These are phyloP conservation scores for Ryuthela nishihirai DNA, from an alignment of 2,888 invertebrate genomes.

Conservation along the genomic window DNA sequence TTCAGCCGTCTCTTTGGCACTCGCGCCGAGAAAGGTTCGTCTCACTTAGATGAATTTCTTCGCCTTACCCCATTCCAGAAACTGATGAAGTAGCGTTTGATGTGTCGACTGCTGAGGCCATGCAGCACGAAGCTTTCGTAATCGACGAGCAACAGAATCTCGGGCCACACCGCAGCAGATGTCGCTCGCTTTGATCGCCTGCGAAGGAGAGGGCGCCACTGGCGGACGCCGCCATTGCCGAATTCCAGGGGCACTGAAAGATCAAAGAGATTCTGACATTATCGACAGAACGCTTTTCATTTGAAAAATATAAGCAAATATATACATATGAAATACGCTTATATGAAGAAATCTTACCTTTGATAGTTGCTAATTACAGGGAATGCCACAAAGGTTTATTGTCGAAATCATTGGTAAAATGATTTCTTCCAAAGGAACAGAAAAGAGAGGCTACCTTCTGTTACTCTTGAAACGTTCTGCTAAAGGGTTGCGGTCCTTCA, in stretches of 20 bases:
- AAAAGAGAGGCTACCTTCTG: no score
- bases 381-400: no score
- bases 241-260: conserved; percentile 21
- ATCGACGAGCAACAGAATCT: conserved; percentile 89
- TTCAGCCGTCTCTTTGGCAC: no score
- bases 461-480: no score
- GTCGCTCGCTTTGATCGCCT: conserved; percentile 1
- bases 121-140: conserved; percentile 85
- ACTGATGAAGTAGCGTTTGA: conserved; percentile 88
- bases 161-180: conserved; percentile 88
- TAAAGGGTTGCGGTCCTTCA: no score
- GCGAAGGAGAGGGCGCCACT: not conserved
- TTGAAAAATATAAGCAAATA: not conserved
- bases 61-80: conserved; percentile 80
- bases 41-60: no score
- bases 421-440: no score
- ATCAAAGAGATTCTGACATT: not conserved
- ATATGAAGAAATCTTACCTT: not conserved
- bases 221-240: not conserved
- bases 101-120: conserved; percentile 77
- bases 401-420: no score
- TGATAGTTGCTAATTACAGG: no score
- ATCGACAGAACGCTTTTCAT: not conserved
- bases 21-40: no score
- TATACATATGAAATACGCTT: not conserved